Evolutionary conservation across 2,888 invertebrate species (phyloP).

Genomic region (Eupithecia tripunctaria): DNA sequence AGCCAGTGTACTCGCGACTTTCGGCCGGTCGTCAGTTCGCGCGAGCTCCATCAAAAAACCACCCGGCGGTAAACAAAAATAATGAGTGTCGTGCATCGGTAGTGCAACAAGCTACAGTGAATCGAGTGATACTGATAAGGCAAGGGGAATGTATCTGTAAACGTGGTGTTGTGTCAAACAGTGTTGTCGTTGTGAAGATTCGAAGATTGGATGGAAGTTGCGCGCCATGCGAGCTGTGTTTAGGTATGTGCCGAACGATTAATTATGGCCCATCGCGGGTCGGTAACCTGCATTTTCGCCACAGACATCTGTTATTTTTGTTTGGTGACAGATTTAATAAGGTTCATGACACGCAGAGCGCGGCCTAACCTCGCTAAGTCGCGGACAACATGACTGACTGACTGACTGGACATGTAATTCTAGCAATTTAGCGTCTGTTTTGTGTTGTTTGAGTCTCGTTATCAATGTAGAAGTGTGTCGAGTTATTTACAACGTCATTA

Average conservation of each 20-base stretch:
- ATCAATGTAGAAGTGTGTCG: conserved; percentile 79
- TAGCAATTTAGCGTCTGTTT: conserved; percentile 42
- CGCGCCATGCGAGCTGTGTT: conserved; percentile 73
- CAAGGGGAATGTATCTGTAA: conserved; percentile 60
- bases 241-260: conserved; percentile 81
- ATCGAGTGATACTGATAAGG: conserved; percentile 80
- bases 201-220: conserved; percentile 76
- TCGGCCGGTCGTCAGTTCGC: conserved; percentile 63
- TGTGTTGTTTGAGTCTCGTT: conserved; percentile 62
- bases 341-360: not conserved
- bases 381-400: not conserved
- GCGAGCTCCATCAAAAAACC: conserved; percentile 63
- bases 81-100: conserved; percentile 81
- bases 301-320: conserved; percentile 66
- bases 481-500: conserved; percentile 81
- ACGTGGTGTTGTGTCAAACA: conserved; percentile 75
- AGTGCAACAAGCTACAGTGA: conserved; percentile 80
- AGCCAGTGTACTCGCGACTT: conserved; percentile 75
- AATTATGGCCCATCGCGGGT: conserved; percentile 81
- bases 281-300: conserved; percentile 74
- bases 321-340: conserved; percentile 54
- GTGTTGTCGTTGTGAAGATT: conserved; percentile 47
- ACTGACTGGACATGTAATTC: not conserved
- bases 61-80: conserved; percentile 81
- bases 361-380: not conserved